phyloP scores from a whole-genome alignment of 1,140 invertebrate genomes.

The Calycopis cecrops region DNA sequence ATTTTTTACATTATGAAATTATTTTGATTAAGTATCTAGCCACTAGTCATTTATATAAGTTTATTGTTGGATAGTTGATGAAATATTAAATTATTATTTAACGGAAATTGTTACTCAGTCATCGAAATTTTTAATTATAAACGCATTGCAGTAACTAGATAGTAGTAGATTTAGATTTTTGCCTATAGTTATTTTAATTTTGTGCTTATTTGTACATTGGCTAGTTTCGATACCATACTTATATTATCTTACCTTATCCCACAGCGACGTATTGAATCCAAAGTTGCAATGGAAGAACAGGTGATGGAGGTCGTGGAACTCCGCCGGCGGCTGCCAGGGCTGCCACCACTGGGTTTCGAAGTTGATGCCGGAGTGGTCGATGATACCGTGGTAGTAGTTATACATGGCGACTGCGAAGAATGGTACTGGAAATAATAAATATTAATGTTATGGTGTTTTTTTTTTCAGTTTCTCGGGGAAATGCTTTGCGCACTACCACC shows the following conservation, averaged over 20 bases:
- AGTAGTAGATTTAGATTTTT: not conserved
- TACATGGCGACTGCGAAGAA: constrained; percentile 78
- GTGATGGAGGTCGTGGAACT: constrained; percentile 87
- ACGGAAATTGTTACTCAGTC: no score
- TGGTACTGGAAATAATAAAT: constrained; percentile 67
- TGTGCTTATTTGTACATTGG: not conserved
- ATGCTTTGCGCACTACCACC: no score
- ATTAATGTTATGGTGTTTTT: no score
- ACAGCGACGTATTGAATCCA: constrained; percentile 81
- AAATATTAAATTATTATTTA: not conserved
- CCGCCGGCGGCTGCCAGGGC: constrained; percentile 84
- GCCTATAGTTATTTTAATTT: no score
- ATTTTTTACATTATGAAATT: no score
- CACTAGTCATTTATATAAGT: no score
- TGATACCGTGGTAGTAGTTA: constrained; percentile 84
- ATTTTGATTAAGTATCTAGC: no score
- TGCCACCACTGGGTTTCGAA: constrained; percentile 86
- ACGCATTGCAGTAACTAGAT: not conserved
- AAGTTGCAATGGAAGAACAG: constrained; percentile 88
- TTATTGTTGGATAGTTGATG: no score
- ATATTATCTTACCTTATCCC: constrained; percentile 77
- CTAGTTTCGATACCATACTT: not conserved
- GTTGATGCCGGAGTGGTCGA: constrained; percentile 85
- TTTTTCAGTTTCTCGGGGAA: no score
- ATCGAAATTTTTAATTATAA: no score